Evolutionary conservation across 2,888 invertebrate genomes (phyloP).

Genomic region (Dryobotodes eremita): DNA sequence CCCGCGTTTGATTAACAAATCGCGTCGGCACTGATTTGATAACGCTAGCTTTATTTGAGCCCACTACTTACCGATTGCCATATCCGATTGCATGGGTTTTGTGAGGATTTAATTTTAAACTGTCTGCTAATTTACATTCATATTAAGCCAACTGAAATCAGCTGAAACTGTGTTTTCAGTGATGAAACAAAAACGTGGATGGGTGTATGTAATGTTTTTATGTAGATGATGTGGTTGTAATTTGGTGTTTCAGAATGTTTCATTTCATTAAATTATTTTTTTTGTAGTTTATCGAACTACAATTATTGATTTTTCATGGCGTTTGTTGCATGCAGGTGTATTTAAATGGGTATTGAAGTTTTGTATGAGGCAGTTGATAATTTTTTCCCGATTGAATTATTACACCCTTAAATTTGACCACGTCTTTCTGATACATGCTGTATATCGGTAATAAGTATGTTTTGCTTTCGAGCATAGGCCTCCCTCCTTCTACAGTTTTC

Average conservation of each 20-base stretch:
- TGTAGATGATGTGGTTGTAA: background rate
- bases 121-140: conserved; percentile 48
- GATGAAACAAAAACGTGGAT: conserved; percentile 17
- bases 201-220: background rate
- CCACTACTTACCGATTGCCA: conserved; percentile 48
- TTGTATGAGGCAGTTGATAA: too few species aligned
- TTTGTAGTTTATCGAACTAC: background rate
- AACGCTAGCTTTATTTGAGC: conserved; percentile 52
- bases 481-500: too few species aligned
- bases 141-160: conserved; percentile 39
- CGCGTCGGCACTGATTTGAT: conserved; percentile 61
- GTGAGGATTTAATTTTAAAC: conserved; percentile 49
- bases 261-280: background rate
- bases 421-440: too few species aligned
- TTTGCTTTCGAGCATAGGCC: too few species aligned
- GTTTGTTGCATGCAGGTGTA: background rate
- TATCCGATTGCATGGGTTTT: conserved; percentile 40
- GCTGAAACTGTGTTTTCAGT: conserved; percentile 19
- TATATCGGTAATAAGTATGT: too few species aligned
- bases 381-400: too few species aligned
- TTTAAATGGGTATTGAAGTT: too few species aligned
- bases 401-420: too few species aligned
- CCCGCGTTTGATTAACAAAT: conserved; percentile 65
- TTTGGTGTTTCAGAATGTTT: background rate
- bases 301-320: background rate